Evolutionary conservation across 2,113 vertebrate genomes (phyloP).

Genomic region (Euleptes europaea): DNA sequence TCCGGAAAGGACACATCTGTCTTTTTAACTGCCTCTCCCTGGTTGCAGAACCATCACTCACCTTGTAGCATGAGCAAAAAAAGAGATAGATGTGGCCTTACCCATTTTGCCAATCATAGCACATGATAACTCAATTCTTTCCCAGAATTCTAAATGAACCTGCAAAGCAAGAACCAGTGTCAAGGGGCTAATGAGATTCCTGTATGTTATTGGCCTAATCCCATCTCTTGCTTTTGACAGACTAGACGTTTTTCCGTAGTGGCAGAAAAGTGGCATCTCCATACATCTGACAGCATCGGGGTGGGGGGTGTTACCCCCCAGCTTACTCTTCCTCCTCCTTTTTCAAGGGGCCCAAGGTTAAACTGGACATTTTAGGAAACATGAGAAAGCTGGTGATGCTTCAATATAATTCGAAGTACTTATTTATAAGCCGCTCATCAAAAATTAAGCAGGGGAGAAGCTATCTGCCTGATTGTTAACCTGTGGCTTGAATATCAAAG

Average conservation of each 20-base stretch:
- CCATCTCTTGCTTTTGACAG: conserved; percentile 14
- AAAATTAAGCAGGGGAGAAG: conserved; percentile 16
- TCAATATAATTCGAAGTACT: background rate
- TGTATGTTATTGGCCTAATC: conserved; percentile 43
- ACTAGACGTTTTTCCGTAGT: conserved; percentile 15
- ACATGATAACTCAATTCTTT: conserved; percentile 35
- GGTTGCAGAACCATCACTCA: conserved; percentile 51
- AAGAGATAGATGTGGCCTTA: conserved; percentile 46
- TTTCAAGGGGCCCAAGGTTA: conserved; percentile 4
- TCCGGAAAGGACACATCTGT: conserved; percentile 20
- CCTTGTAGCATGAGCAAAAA: conserved; percentile 43
- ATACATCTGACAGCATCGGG: background rate
- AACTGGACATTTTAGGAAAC: conserved; percentile 5
- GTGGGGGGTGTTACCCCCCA: background rate
- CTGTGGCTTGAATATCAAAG: background rate
- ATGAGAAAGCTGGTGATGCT: conserved; percentile 1
- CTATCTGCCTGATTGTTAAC: background rate
- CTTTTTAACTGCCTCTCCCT: conserved; percentile 50
- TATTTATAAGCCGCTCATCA: conserved; percentile 9
- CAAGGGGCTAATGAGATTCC: conserved; percentile 29
- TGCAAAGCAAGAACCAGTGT: conserved; percentile 21
- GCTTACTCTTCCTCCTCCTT: background rate
- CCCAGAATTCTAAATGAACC: conserved; percentile 47
- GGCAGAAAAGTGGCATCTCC: conserved; percentile 20
- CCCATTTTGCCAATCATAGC: conserved; percentile 29